phyloP scores from a whole-genome alignment of 2,888 invertebrate species.

The Mythimna loreyi region DNA sequence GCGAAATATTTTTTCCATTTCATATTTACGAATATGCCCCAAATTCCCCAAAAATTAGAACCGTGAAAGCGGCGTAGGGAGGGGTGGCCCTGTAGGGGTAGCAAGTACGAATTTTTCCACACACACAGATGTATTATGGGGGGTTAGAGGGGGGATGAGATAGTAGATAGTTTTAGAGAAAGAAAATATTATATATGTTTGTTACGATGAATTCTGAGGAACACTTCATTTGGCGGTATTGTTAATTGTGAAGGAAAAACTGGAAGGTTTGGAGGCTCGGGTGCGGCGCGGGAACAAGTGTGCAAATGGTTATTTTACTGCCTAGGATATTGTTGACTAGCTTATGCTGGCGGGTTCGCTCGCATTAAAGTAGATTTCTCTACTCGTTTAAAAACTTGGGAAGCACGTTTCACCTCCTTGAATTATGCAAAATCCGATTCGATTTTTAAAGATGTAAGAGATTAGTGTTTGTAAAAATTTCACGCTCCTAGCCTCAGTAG shows the following conservation, averaged over 20 bases:
- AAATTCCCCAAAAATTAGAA: constrained; percentile 92
- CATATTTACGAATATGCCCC: constrained; percentile 92
- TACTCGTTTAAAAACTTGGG: too few species aligned
- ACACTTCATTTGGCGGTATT: constrained; percentile 73
- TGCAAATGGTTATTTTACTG: constrained; percentile 2
- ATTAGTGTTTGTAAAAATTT: too few species aligned
- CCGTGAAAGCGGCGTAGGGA: constrained; percentile 88
- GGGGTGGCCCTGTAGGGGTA: constrained; percentile 73
- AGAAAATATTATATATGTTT: constrained; percentile 83
- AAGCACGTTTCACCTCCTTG: too few species aligned
- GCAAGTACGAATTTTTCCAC: constrained; percentile 79
- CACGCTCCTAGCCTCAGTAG: too few species aligned
- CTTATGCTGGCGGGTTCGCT: too few species aligned
- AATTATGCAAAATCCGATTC: too few species aligned
- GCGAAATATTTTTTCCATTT: constrained; percentile 91
- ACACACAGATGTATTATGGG: constrained; percentile 64
- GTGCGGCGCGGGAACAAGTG: background rate
- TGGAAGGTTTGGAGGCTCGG: background rate
- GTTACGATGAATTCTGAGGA: constrained; percentile 69
- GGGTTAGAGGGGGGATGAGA: constrained; percentile 72
- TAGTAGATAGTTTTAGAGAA: constrained; percentile 89
- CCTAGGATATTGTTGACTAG: background rate
- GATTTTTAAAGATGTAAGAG: too few species aligned
- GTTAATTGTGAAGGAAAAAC: constrained; percentile 57
- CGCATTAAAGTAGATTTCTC: too few species aligned